phyloP scores from a whole-genome alignment of 2,113 vertebrate genomes.

The Athene cunicularia region DNA sequence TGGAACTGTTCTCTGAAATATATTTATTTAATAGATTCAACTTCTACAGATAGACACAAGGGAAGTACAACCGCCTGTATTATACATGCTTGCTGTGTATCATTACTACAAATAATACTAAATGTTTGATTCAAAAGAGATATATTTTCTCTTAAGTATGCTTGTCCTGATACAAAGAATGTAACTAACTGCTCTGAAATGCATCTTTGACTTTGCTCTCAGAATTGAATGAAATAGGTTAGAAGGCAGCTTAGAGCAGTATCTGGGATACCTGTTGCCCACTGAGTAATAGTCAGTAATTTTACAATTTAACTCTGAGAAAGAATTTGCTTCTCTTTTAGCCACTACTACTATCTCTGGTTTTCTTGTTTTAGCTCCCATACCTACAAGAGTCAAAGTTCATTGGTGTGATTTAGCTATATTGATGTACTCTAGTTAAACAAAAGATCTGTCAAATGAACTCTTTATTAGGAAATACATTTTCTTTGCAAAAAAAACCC shows the following conservation, averaged over 20 bases:
- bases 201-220: not conserved
- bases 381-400: not conserved
- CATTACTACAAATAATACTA: not conserved
- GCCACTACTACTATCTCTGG: not conserved
- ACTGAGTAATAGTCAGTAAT: not conserved
- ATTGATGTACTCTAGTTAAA: not conserved
- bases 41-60: not conserved
- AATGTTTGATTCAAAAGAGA: not conserved
- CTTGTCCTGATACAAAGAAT: not conserved
- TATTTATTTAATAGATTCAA: not conserved
- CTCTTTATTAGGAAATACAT: not conserved
- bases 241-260: not conserved
- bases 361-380: not conserved
- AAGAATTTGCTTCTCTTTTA: not conserved
- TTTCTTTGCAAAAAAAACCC: not conserved
- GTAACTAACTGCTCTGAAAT: not conserved
- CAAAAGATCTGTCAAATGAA: not conserved
- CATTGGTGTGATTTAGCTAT: not conserved
- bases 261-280: not conserved
- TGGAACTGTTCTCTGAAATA: not conserved
- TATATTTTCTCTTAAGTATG: not conserved
- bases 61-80: not conserved
- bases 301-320: not conserved
- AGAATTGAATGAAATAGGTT: not conserved
- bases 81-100: not conserved